phyloP scores from a whole-genome alignment of 2,113 vertebrate genomes.

The Poecilia latipinna region DNA sequence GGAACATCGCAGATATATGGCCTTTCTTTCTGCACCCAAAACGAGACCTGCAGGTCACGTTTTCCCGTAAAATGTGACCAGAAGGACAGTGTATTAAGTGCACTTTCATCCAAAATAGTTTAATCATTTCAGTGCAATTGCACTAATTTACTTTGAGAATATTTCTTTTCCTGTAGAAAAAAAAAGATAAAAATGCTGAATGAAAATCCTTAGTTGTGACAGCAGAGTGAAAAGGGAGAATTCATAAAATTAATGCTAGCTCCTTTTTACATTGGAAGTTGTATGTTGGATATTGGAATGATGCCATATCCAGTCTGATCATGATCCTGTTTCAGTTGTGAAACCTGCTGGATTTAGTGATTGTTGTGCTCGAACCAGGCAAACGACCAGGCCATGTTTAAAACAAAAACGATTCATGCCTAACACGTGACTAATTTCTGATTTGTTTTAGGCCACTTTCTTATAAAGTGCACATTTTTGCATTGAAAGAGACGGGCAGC shows the following conservation, averaged over 20 bases:
- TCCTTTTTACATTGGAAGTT: not conserved
- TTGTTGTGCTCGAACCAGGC: no score
- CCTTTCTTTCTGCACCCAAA: not conserved
- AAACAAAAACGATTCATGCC: no score
- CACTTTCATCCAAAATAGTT: not conserved
- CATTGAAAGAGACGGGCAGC: no score
- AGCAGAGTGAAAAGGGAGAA: not conserved
- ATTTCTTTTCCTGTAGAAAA: not conserved
- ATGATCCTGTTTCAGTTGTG: no score
- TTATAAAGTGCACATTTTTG: no score
- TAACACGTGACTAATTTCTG: no score
- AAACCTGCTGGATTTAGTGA: no score
- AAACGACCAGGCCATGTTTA: no score
- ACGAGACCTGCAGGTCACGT: not conserved
- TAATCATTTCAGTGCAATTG: not conserved
- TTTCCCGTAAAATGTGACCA: not conserved
- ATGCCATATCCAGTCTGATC: not conserved
- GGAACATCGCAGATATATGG: conserved; percentile 10
- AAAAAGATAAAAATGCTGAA: not conserved
- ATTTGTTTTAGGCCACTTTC: no score
- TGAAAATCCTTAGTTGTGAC: not conserved
- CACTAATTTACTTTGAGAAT: not conserved
- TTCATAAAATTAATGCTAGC: not conserved
- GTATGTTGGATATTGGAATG: not conserved
- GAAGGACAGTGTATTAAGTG: not conserved